Conservation (phyloP, 2,797 vertebrate genomes). For the Tachyglossus aculeatus region DNA sequence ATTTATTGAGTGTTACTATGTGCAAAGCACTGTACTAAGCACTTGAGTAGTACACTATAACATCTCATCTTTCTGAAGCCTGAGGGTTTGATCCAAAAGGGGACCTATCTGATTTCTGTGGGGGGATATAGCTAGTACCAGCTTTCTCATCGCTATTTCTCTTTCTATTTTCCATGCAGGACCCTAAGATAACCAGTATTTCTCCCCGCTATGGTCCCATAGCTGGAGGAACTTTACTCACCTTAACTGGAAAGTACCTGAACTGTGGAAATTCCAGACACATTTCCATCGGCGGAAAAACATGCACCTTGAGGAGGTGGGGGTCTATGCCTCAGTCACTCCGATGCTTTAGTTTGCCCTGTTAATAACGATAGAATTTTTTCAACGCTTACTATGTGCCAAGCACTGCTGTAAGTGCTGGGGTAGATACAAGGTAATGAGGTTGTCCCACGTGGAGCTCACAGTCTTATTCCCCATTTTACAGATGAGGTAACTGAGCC, state of each 20-base stretch:
- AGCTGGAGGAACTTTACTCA: conserved; percentile 90
- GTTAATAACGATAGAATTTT: too few relatives aligned
- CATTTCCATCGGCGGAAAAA: conserved; percentile 82
- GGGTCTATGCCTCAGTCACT: neutral
- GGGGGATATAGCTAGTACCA: conserved; percentile 16
- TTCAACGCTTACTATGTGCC: too few relatives aligned
- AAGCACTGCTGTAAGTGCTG: too few relatives aligned
- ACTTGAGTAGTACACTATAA: too few relatives aligned
- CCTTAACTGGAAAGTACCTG: conserved; percentile 86
- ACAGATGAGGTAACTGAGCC: too few relatives aligned
- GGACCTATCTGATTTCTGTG: neutral
- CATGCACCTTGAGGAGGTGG: conserved; percentile 79
- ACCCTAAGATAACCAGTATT: conserved; percentile 86
- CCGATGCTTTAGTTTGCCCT: neutral
- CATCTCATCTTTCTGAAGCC: too few relatives aligned
- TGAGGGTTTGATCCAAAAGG: too few relatives aligned
- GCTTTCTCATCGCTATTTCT: conserved; percentile 33
- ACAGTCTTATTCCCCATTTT: too few relatives aligned
- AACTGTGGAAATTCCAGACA: conserved; percentile 84
- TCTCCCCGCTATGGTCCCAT: conserved; percentile 91
- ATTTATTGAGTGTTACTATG: too few relatives aligned
- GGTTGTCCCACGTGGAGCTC: too few relatives aligned
- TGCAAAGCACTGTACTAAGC: too few relatives aligned
- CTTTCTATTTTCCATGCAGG: conserved; percentile 67
- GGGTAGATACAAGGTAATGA: too few relatives aligned